Evolutionary conservation across 1,140 invertebrate species (phyloP).

Genomic region (Lasioglossum baleicum): DNA sequence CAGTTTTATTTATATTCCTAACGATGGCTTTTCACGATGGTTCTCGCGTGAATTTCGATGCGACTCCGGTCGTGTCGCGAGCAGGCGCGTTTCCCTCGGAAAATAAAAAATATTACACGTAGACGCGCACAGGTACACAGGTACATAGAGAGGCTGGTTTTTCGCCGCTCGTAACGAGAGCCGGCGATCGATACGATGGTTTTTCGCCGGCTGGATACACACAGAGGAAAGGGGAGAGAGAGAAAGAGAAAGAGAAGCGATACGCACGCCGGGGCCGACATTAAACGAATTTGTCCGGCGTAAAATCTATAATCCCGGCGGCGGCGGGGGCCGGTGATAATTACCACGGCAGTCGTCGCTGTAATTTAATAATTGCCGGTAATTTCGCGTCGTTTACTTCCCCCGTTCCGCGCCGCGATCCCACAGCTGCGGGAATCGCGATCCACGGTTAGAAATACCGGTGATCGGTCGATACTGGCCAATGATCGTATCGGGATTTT

Average conservation of each 20-base stretch:
- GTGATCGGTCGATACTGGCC: no score
- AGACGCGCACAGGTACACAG: no score
- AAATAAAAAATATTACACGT: no score
- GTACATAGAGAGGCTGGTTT: neutral
- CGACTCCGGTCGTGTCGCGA: no score
- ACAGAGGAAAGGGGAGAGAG: neutral
- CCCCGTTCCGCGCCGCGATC: neutral
- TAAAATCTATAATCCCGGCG: constrained; percentile 56
- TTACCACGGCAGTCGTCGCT: constrained; percentile 48
- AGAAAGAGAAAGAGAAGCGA: no score
- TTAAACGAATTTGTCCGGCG: constrained; percentile 55
- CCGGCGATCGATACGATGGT: constrained; percentile 30
- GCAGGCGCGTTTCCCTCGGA: no score
- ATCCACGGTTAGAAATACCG: no score
- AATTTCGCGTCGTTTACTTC: constrained; percentile 60
- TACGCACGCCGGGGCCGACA: neutral
- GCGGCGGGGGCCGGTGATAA: constrained; percentile 30
- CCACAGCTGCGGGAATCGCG: no score
- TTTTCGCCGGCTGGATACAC: constrained; percentile 7
- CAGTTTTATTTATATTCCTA: no score
- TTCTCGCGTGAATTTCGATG: no score
- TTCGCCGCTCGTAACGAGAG: constrained; percentile 30
- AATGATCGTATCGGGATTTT: no score
- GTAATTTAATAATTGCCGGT: constrained; percentile 61
- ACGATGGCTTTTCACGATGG: no score